Base-by-base conservation (phyloP, 2,888 invertebrate genomes). In the Malthinus seriepunctatus region DNA sequence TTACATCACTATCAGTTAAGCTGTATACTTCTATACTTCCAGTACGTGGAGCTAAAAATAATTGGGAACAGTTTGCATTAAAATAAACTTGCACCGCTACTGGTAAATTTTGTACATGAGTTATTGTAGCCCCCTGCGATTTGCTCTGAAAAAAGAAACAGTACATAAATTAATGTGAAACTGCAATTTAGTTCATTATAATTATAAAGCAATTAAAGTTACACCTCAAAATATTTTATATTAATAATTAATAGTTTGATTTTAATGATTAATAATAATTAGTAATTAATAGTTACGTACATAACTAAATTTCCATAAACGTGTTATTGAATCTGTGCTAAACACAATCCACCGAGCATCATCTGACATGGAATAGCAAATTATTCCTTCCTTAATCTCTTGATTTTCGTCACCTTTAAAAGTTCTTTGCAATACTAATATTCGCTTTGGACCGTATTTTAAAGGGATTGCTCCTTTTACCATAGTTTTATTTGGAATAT, bases 341-440 rank as follows among this genome's bases (percentile, higher is more conserved):
- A 91, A 93, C 5, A 88, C 86, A 12, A 95, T 81, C 79, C 87
- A 86, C 60, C 85, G 82, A 1, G 89, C 90, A 73, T 88, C 83
- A 1, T 85, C 83, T 3, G 91, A 90, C 5, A 94, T 79, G 8
- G 86, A 84, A 64, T 87, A 86, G 64, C 88, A 88, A 5, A 86
- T 79, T 31, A 95, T 87, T n/a, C 82, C 82, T 67, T 88, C 89
- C 2, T 83, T 82, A 8, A 82, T 79, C 68, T 86, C 69, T 12
- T 67, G 69, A 0, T 69, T 70, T 39, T 67, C 67, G 55, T 72
- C 70, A 64, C 69, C 68, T 63, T 70, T 72, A 6, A 67, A 66
- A 23, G 65, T 85, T 4, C 88, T 84, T 65, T 86, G 84, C 32
- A 95, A 74, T 56, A 88, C 82, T 1, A 92, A 75, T 33, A 94